Evolutionary conservation across 1,140 invertebrate species (phyloP), one percentile per base, ranked within the genome.

Genomic region (Ostrea denselamellosa): DNA sequence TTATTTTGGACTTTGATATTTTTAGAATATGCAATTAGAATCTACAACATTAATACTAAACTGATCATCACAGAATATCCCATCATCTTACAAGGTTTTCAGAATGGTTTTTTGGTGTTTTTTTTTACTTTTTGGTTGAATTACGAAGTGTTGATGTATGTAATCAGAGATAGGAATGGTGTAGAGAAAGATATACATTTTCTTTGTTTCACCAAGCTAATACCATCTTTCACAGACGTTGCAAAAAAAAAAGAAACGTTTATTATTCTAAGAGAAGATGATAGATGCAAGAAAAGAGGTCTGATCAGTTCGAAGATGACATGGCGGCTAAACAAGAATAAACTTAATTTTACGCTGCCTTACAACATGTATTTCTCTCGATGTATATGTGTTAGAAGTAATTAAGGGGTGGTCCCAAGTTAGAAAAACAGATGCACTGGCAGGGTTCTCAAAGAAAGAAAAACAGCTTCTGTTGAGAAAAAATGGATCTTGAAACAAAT

Each of bases 101-200:
- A 14, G 56, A 44, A 5, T 44, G 34, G 34, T 44, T 2, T 44
- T 44, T 44, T 44, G 34, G 34, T 44, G 5, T 44, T 44, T 44
- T 44, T 44, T 68, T 68, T 68, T n/a, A 5, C 8, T n/a, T 77
- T 77, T 77, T 77, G 25, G 68, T 77, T 28, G 68, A 77, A 34
- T 77, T 77, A 77, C 68, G 68, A 77, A 77, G 68, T 77, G 68
- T 77, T 77, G 68, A 77, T 77, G 28, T 77, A 77, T 77, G 68
- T 77, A 77, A 77, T 77, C 68, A 77, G 68, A 77, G 68, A 77
- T 77, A 77, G 68, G 28, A 77, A 77, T 77, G 28, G 28, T 77
- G 68, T 77, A 77, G 25, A 22, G 25, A 77, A 28, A 77, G 68
- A 77, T 77, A 25, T 77, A 62, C n/a, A 77, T 77, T 77, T 77